Percentiles rank a stretch among this genome's conserved stretches.
phyloP scores from a whole-genome alignment of 2,113 vertebrate species.

The Bufo bufo region DNA sequence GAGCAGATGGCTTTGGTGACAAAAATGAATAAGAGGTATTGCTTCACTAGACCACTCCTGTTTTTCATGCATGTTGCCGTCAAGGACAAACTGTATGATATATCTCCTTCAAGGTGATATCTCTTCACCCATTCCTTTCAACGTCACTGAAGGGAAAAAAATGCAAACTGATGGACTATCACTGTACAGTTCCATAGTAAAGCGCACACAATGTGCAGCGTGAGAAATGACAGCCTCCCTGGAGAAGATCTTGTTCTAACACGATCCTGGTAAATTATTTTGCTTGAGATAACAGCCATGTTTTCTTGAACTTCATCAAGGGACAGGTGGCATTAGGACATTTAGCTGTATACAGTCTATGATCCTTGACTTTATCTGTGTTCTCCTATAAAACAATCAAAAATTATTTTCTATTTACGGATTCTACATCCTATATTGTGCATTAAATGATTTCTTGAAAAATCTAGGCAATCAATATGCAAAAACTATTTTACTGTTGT shows the following conservation, averaged over 20 bases:
- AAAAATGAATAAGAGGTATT: conserved; percentile 19
- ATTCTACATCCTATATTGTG: too few species aligned
- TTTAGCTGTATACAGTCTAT: not conserved
- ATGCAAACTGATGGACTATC: conserved; percentile 36
- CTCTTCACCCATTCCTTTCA: conserved; percentile 22
- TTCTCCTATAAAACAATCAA: too few species aligned
- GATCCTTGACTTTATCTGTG: not conserved
- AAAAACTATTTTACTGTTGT: too few species aligned
- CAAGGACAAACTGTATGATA: conserved; percentile 25
- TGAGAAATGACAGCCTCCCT: conserved; percentile 24
- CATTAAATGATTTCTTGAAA: too few species aligned
- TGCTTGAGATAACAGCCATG: not conserved
- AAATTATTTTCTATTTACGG: too few species aligned
- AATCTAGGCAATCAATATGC: too few species aligned
- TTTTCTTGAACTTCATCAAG: not conserved
- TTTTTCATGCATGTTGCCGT: conserved; percentile 2
- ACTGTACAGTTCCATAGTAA: conserved; percentile 13
- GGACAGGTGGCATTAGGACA: not conserved
- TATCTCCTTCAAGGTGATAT: conserved; percentile 33
- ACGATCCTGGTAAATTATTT: conserved; percentile 2
- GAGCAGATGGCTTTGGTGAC: conserved; percentile 20
- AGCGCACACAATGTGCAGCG: not conserved
- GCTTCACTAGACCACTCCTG: not conserved
- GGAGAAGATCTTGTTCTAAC: not conserved
- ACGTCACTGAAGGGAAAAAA: conserved; percentile 39